Evolutionary conservation across 2,888 invertebrate genomes (phyloP).

Genomic region (Dasypolia templi): DNA sequence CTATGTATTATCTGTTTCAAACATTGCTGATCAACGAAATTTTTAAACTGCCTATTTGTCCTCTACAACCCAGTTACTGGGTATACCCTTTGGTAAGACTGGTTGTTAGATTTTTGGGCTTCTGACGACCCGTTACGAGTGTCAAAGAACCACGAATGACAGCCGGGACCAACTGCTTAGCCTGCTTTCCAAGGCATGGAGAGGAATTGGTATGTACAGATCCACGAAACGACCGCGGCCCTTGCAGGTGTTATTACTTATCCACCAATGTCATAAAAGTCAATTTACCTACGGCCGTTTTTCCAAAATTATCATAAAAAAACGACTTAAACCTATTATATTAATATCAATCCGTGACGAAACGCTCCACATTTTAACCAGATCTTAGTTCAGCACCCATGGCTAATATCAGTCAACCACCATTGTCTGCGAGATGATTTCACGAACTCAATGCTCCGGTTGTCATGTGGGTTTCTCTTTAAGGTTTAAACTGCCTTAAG

Average conservation of each 20-base stretch:
- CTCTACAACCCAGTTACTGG: neutral
- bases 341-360: constrained; percentile 32
- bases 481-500: constrained; percentile 39
- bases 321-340: neutral
- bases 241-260: no score
- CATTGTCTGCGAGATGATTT: constrained; percentile 63
- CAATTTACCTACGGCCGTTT: neutral
- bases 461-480: constrained; percentile 63
- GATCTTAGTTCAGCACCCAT: constrained; percentile 32
- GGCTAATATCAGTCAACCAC: constrained; percentile 38
- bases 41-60: neutral
- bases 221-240: neutral
- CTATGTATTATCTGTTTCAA: no score
- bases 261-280: neutral
- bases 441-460: constrained; percentile 67
- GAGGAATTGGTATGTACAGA: neutral
- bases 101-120: neutral
- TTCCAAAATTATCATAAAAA: neutral
- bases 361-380: constrained; percentile 33
- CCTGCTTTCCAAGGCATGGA: neutral
- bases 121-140: neutral
- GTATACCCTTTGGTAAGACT: neutral
- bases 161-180: neutral
- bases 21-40: no score
- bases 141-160: neutral